Conservation (phyloP, 1,140 invertebrate genomes). For the Paramacrobiotus metropolitanus region DNA sequence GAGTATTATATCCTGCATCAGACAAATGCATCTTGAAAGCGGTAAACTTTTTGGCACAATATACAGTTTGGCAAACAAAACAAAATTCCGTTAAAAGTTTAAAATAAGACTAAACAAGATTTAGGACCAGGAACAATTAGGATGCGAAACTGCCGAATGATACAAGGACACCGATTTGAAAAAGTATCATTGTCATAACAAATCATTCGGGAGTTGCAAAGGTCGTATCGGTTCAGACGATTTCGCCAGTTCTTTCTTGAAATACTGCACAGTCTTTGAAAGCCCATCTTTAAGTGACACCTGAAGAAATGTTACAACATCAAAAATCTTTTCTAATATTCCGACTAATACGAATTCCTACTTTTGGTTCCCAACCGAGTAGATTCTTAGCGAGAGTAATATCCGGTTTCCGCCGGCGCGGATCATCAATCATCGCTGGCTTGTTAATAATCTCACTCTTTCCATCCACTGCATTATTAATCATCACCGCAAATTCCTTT, state of each 20-base stretch:
- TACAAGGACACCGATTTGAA: too few relatives aligned
- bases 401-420: constrained; percentile 71
- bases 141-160: too few relatives aligned
- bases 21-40: too few relatives aligned
- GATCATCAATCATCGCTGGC: constrained; percentile 76
- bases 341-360: constrained; percentile 18
- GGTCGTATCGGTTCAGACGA: constrained; percentile 14
- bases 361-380: constrained; percentile 81
- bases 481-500: constrained; percentile 77
- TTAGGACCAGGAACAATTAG: too few relatives aligned
- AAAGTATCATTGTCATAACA: too few relatives aligned
- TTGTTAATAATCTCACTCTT: constrained; percentile 55
- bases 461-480: constrained; percentile 47
- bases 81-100: too few relatives aligned
- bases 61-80: too few relatives aligned
- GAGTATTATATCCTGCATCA: too few relatives aligned
- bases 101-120: too few relatives aligned
- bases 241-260: constrained; percentile 54
- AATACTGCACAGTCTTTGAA: constrained; percentile 68
- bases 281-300: constrained; percentile 54
- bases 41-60: too few relatives aligned
- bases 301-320: constrained; percentile 19
- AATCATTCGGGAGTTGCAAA: neutral
- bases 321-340: neutral
- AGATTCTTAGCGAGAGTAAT: constrained; percentile 61